phyloP scores from a whole-genome alignment of 2,113 vertebrate genomes.

The Ammodytes marinus region DNA sequence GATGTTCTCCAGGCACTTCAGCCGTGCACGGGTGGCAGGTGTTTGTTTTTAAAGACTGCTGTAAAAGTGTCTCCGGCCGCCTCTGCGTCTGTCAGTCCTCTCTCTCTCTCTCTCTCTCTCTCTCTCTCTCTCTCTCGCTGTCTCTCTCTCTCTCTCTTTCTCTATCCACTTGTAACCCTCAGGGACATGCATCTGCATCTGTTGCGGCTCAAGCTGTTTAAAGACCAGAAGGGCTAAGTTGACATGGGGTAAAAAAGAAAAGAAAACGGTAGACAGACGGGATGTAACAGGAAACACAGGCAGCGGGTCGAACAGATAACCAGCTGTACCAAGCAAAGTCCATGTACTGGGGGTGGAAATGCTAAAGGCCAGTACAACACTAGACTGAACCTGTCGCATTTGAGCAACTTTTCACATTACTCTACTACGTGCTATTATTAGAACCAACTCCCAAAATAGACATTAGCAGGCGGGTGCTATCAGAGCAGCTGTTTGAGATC shows the following conservation, averaged over 20 bases:
- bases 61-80: conserved; percentile 62
- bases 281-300: conserved; percentile 7
- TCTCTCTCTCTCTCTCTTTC: conserved; percentile 22
- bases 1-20: conserved; percentile 22
- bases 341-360: neutral
- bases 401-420: conserved; percentile 20
- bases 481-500: conserved; percentile 74
- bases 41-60: conserved; percentile 71
- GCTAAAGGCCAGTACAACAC: neutral
- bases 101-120: conserved; percentile 36
- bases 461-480: conserved; percentile 29
- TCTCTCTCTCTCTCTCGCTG: conserved; percentile 52
- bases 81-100: conserved; percentile 30
- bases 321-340: conserved; percentile 18
- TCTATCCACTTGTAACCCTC: conserved; percentile 22
- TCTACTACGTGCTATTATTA: conserved; percentile 60
- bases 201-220: conserved; percentile 65
- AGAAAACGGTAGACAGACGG: conserved; percentile 3
- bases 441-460: conserved; percentile 64
- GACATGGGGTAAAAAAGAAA: conserved; percentile 29
- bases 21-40: conserved; percentile 58
- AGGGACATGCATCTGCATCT: conserved; percentile 57
- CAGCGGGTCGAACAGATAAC: conserved; percentile 5
- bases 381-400: neutral
- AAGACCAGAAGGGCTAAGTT: conserved; percentile 39